phyloP scores from a whole-genome alignment of 2,113 vertebrate species.

The Capra hircus region DNA sequence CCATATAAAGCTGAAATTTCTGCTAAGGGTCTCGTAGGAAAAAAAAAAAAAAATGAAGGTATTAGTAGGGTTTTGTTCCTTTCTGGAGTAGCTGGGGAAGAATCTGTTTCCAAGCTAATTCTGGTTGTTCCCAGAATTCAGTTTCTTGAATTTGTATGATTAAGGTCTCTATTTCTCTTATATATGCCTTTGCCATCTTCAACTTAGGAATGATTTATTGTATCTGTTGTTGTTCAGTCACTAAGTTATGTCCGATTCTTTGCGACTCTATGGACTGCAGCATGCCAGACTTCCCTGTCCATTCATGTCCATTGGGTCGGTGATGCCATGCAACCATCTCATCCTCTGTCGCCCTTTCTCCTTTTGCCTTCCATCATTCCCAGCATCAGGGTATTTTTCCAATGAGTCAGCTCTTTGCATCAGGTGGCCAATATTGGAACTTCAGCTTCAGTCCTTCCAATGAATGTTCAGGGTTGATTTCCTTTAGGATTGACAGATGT shows the following conservation, averaged over 20 bases:
- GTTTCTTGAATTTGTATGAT: neutral
- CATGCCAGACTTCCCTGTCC: neutral
- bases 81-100: neutral
- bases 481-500: neutral
- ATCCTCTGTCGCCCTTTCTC: neutral
- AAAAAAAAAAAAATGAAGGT: neutral
- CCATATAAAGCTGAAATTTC: neutral
- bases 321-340: neutral
- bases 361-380: neutral
- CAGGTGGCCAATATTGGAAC: neutral
- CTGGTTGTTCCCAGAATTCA: neutral
- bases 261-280: neutral
- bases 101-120: neutral
- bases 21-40: neutral
- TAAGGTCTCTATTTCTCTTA: neutral
- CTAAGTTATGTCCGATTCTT: neutral
- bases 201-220: neutral
- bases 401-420: neutral
- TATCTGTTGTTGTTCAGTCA: neutral
- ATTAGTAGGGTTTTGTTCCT: neutral
- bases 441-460: neutral
- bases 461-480: neutral
- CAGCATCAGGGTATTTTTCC: neutral
- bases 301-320: accelerated
- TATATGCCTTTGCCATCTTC: neutral